These are phyloP conservation scores for Schizothorax lantsangensis DNA, from an alignment of 2,797 vertebrate species.

Conservation along the genomic window DNA sequence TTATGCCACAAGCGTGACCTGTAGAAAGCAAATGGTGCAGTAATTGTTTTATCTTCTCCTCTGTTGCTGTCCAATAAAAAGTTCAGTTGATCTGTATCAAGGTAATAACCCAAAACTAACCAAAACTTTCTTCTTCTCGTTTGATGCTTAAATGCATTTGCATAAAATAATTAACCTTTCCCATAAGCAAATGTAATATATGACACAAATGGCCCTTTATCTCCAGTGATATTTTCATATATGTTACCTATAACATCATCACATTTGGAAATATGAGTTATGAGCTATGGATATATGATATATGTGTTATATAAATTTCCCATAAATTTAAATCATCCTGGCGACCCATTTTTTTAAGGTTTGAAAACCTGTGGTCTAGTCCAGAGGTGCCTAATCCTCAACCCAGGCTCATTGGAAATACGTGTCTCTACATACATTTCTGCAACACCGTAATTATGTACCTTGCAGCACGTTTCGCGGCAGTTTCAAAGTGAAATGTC, in stretches of 20 bases:
- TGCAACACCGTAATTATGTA: too few species aligned
- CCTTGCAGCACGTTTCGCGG: too few species aligned
- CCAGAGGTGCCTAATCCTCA: too few species aligned
- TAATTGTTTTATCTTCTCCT: slow-evolving; percentile 78
- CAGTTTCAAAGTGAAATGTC: too few species aligned
- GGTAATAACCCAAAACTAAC: neutral
- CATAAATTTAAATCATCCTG: too few species aligned
- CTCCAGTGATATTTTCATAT: neutral
- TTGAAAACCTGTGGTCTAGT: too few species aligned
- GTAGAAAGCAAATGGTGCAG: slow-evolving; percentile 79
- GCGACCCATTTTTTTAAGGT: too few species aligned
- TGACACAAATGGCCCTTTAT: neutral
- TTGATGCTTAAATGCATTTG: neutral
- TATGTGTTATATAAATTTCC: too few species aligned
- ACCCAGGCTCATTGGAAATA: too few species aligned
- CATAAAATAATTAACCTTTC: neutral
- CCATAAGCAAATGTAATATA: neutral
- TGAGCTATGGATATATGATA: neutral
- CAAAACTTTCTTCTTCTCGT: neutral
- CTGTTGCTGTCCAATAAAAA: slow-evolving; percentile 36
- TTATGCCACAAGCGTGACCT: slow-evolving; percentile 79
- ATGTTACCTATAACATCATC: neutral
- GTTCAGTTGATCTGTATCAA: slow-evolving; percentile 11
- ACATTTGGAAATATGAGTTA: neutral
- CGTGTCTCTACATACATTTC: too few species aligned